Evolutionary conservation across 1,140 invertebrate species (phyloP).

Genomic region (Telenomus remus): DNA sequence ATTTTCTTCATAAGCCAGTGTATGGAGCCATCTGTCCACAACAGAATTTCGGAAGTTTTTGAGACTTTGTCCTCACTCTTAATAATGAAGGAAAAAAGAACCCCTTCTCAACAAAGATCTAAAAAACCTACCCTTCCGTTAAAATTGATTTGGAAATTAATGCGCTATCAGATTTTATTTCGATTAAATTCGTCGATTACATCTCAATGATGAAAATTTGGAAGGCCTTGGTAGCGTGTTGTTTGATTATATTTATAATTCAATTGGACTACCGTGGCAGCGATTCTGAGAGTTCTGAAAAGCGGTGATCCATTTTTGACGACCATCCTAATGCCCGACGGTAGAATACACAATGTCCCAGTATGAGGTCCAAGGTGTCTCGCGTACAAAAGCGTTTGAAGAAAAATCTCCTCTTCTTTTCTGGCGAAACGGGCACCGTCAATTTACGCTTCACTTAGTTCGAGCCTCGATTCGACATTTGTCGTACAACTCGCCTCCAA

Average conservation of each 20-base stretch:
- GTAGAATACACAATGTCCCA: conserved; percentile 69
- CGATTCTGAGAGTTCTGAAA: conserved; percentile 63
- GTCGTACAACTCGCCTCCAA: conserved; percentile 73
- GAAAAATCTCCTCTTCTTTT: conserved; percentile 48
- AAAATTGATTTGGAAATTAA: not conserved
- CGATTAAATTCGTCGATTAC: not conserved
- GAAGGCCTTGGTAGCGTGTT: too few species aligned
- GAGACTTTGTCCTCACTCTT: conserved; percentile 16
- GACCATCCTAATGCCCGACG: conserved; percentile 41
- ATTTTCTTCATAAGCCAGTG: conserved; percentile 29
- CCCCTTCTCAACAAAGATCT: not conserved
- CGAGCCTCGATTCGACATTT: conserved; percentile 71
- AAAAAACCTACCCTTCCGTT: not conserved
- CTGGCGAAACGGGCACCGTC: conserved; percentile 56
- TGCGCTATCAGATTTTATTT: not conserved
- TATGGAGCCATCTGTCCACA: conserved; percentile 51
- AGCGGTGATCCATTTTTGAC: conserved; percentile 53
- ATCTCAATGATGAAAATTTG: too few species aligned
- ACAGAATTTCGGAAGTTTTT: conserved; percentile 18
- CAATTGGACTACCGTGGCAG: conserved; percentile 63
- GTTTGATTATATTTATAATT: conserved; percentile 50
- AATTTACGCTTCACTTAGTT: conserved; percentile 74
- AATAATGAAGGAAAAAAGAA: not conserved
- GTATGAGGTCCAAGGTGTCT: conserved; percentile 73
- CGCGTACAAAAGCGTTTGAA: conserved; percentile 62